Evolutionary conservation across 2,113 vertebrate genomes (phyloP).

Genomic region (Planiliza haematocheilus): DNA sequence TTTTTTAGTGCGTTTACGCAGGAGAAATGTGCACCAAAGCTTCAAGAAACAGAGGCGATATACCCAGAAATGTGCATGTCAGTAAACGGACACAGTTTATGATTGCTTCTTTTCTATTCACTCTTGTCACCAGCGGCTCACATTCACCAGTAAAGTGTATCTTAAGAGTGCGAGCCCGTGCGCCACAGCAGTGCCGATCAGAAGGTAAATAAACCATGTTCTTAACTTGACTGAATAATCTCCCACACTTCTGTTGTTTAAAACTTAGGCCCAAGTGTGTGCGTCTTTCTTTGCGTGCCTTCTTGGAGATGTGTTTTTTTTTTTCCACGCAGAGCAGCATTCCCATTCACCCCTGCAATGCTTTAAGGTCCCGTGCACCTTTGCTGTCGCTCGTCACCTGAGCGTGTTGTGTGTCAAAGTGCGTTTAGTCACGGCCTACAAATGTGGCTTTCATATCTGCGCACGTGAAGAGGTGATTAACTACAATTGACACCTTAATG

Average conservation of each 20-base stretch:
- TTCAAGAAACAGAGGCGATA: neutral
- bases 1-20: conserved; percentile 10
- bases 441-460: conserved; percentile 42
- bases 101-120: neutral
- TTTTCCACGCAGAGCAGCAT: neutral
- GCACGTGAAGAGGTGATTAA: conserved; percentile 58
- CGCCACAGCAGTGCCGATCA: neutral
- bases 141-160: neutral
- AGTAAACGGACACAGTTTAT: neutral
- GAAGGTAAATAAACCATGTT: neutral
- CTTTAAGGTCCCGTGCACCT: conserved; percentile 10
- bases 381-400: conserved; percentile 38
- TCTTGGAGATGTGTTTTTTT: neutral
- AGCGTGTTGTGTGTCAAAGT: conserved; percentile 37
- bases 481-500: conserved; percentile 61
- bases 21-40: neutral
- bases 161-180: neutral
- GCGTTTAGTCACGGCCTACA: conserved; percentile 38
- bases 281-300: neutral
- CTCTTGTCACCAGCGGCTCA: neutral
- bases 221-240: neutral
- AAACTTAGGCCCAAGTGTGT: fast-evolving
- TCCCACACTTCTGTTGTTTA: neutral
- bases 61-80: neutral
- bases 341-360: no score